A percentile compares a stretch with the other conserved stretches of the same genome.
Evolutionary conservation across 2,888 invertebrate genomes (phyloP).

Genomic region (Camptogramma bilineatum): DNA sequence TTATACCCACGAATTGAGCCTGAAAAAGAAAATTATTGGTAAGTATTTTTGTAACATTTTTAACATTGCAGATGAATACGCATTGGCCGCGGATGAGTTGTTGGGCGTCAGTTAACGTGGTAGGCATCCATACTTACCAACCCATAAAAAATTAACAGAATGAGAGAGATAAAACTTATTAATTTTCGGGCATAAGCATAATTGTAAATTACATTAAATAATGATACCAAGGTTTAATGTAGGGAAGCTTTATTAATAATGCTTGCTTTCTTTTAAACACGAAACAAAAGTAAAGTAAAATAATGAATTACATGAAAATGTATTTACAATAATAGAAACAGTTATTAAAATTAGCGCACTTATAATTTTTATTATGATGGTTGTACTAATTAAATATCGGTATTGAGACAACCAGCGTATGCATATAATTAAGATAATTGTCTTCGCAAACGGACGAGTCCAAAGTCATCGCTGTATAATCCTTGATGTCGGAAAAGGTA

Average conservation of each 20-base stretch:
- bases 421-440: conserved; percentile 24
- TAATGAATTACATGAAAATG: neutral
- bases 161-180: too few relatives aligned
- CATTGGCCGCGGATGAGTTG: too few relatives aligned
- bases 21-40: conserved; percentile 59
- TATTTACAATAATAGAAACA: neutral
- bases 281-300: too few relatives aligned
- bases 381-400: conserved; percentile 3
- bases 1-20: conserved; percentile 95
- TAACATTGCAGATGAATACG: too few relatives aligned
- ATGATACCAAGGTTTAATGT: too few relatives aligned
- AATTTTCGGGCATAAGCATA: too few relatives aligned
- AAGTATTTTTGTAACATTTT: neutral
- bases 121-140: too few relatives aligned
- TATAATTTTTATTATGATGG: neutral
- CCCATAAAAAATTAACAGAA: too few relatives aligned
- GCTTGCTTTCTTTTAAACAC: too few relatives aligned
- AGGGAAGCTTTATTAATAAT: too few relatives aligned
- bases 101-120: too few relatives aligned
- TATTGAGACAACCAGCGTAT: conserved; percentile 6
- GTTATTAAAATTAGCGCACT: neutral
- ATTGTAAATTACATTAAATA: too few relatives aligned
- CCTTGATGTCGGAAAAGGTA: conserved; percentile 21
- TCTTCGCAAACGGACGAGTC: conserved; percentile 18
- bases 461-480: conserved; percentile 15